phyloP scores from a whole-genome alignment of 2,113 vertebrate genomes.

The Rhinichthys klamathensis region DNA sequence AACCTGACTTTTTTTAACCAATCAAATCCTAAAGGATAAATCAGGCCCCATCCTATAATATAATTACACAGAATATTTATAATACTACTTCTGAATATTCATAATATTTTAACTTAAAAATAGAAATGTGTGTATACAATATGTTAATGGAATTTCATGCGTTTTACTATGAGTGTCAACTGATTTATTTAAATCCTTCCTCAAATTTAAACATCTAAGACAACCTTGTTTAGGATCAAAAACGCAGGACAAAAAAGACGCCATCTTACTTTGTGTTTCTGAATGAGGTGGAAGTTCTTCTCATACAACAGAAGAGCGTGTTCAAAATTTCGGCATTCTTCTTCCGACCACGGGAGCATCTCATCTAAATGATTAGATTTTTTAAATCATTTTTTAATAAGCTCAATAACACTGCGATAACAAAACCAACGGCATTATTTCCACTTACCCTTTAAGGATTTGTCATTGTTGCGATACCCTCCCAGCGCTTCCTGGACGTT shows the following conservation, averaged over 20 bases:
- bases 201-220: background rate
- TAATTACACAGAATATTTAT: background rate
- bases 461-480: slow-evolving; percentile 79
- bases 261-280: slow-evolving; percentile 85
- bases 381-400: background rate
- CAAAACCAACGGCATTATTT: background rate
- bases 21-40: background rate
- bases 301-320: slow-evolving; percentile 85
- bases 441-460: slow-evolving; percentile 79
- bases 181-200: background rate
- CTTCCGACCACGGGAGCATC: slow-evolving; percentile 86
- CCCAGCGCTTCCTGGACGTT: slow-evolving; percentile 82
- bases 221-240: background rate
- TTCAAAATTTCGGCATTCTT: slow-evolving; percentile 89
- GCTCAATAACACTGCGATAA: background rate
- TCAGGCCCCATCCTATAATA: background rate
- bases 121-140: background rate
- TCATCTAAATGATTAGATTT: slow-evolving; percentile 70
- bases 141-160: background rate
- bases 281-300: slow-evolving; percentile 90
- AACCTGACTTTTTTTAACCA: background rate
- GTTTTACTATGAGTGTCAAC: background rate
- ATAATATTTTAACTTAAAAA: background rate
- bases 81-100: background rate
- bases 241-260: background rate